Evolutionary conservation across 2,888 invertebrate genomes (phyloP).

Genomic region (Tolmerus cingulatus): DNA sequence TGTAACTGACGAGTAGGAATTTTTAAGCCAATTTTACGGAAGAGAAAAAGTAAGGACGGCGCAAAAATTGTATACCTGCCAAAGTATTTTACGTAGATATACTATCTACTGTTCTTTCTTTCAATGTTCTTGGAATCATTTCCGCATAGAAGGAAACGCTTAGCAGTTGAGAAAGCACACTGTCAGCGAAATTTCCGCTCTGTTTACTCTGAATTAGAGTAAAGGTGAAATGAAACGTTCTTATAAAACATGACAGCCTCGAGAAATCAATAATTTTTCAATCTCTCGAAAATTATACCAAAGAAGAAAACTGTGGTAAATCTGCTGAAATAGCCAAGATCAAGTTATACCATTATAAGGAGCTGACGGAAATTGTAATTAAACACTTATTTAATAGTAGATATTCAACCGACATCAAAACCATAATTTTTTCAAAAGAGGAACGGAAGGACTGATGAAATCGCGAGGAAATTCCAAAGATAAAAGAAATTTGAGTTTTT

Average conservation of each 20-base stretch:
- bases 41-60: not conserved
- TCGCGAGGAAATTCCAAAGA: not conserved
- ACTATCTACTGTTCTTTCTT: not conserved
- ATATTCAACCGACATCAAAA: not conserved
- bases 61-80: not conserved
- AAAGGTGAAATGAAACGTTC: not conserved
- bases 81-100: not conserved
- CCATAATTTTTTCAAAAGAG: not conserved
- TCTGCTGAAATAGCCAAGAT: not conserved
- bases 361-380: not conserved
- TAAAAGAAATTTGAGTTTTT: not conserved
- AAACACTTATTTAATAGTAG: not conserved
- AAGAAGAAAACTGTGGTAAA: not conserved
- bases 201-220: not conserved
- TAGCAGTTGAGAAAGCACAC: not conserved
- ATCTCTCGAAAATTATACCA: not conserved
- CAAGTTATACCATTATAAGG: not conserved
- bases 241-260: not conserved
- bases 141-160: not conserved
- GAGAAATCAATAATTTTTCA: not conserved
- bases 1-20: not conserved
- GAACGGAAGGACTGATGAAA: not conserved
- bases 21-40: not conserved
- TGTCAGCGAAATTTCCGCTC: not conserved
- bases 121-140: not conserved